Evolutionary conservation across 1,140 invertebrate genomes (phyloP).

Genomic region (Tyrophagus putrescentiae): DNA sequence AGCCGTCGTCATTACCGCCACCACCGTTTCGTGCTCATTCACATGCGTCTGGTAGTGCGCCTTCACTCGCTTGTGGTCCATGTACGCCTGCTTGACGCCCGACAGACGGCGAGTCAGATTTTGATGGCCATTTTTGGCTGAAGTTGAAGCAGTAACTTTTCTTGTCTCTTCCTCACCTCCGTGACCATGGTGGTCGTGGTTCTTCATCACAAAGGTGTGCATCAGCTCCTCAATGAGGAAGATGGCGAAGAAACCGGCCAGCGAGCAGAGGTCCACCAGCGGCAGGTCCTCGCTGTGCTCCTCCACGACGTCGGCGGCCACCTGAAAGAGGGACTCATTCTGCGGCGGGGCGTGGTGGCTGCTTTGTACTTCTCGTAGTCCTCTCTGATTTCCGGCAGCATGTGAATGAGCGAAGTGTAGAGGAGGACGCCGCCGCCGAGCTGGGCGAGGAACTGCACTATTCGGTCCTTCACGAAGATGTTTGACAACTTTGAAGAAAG

Average conservation of each 20-base stretch:
- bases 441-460: slow-evolving; percentile 48
- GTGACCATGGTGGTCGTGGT: slow-evolving; percentile 13
- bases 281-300: slow-evolving; percentile 35
- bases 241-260: slow-evolving; percentile 65
- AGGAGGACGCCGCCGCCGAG: slow-evolving; percentile 70
- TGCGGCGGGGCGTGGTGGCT: not conserved
- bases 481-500: not conserved
- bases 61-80: not conserved
- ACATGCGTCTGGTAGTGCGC: not conserved
- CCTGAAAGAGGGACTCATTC: not conserved
- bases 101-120: not conserved
- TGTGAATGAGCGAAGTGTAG: slow-evolving; percentile 61
- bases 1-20: no score
- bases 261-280: slow-evolving; percentile 51
- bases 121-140: no score
- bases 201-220: slow-evolving; percentile 33
- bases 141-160: no score
- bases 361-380: slow-evolving; percentile 23
- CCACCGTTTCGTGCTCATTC: no score
- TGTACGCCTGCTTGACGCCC: not conserved
- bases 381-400: slow-evolving; percentile 63
- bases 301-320: not conserved
- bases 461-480: slow-evolving; percentile 20
- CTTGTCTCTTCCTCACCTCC: no score
- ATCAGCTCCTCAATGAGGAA: slow-evolving; percentile 61